Percentiles rank a stretch among this genome's conserved stretches.
Conservation (phyloP, 2,113 vertebrate species). For the Amazona vittata region DNA sequence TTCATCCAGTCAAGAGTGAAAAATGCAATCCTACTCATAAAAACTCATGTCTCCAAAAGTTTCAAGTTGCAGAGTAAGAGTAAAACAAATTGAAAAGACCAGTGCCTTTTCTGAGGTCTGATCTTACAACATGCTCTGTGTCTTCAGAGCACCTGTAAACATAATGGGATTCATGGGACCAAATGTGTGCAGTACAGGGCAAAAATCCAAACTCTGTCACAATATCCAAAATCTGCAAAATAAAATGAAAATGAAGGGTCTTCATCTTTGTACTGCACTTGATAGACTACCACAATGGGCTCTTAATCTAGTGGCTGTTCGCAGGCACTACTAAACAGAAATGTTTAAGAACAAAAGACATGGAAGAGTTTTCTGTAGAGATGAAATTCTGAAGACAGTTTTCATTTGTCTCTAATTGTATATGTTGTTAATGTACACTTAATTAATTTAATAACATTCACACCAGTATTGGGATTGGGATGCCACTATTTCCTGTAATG, state of each 20-base stretch:
- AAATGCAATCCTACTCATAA: neutral
- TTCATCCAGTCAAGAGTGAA: neutral
- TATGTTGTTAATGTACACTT: neutral
- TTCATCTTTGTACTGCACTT: neutral
- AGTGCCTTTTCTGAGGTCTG: neutral
- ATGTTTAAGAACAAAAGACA: neutral
- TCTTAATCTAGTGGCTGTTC: neutral
- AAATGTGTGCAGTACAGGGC: neutral
- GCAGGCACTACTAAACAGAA: neutral
- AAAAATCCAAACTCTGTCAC: neutral
- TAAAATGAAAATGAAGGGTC: neutral
- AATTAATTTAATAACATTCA: conserved; percentile 17
- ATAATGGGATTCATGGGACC: neutral
- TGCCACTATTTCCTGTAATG: conserved; percentile 26
- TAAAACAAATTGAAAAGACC: neutral
- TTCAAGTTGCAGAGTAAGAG: neutral
- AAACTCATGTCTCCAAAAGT: neutral
- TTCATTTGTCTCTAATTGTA: neutral
- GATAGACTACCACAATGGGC: neutral
- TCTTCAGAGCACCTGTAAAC: neutral
- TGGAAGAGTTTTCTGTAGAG: neutral
- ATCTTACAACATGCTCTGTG: fast-evolving
- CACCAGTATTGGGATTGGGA: neutral
- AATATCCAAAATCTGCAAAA: neutral
- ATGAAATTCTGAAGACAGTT: neutral